Base-by-base conservation (phyloP, 1,140 invertebrate species). In the Bradysia coprophila region DNA sequence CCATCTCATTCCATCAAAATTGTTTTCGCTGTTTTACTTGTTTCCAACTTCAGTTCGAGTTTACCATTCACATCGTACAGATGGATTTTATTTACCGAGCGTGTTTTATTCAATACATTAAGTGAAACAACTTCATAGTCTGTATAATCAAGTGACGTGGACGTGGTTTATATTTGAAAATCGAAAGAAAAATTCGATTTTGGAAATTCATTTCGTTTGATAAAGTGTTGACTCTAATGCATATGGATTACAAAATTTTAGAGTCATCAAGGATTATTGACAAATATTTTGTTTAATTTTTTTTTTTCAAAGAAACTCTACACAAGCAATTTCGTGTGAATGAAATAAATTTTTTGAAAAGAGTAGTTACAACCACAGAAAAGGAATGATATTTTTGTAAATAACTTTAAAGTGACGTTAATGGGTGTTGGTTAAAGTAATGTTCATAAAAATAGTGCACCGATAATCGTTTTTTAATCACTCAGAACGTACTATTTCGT, bases 11-110 rank as follows among this genome's bases (percentile, higher is more conserved):
- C 13, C 6, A 6, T 8, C 24, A 28, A 28, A 28, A 28, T 28
- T 28, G 24, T 28, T 28, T 6, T 8, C 24, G 24, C n/a, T n/a
- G 24, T 13, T 28, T 13, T 8, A 28, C 24, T 28, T 38, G 18
- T 38, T n/a, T n/a, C 36, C 36, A 38, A 38, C 36, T 18, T 38
- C 36, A 38, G 36, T 38, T 38, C 15, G 36, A 38, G 36, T 38
- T 18, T 18, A 20, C 36, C 21, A 18, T 38, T 38, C 36, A 38
- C 18, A 38, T 38, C 36, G 36, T 38, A 38, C n/a, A 10, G 36
- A 38, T 38, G n/a, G 36, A n/a, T 38, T 38, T 38, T 18, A 20
- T 38, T 38, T 34, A 15, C 18, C 18, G n/a, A n/a, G n/a, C 32
- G n/a, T 34, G 32, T 34, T 13, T 34, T 34, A 13, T 15, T 13